Base-by-base conservation (phyloP, 2,888 invertebrate species). In the Eueremaeus valkanovi region DNA sequence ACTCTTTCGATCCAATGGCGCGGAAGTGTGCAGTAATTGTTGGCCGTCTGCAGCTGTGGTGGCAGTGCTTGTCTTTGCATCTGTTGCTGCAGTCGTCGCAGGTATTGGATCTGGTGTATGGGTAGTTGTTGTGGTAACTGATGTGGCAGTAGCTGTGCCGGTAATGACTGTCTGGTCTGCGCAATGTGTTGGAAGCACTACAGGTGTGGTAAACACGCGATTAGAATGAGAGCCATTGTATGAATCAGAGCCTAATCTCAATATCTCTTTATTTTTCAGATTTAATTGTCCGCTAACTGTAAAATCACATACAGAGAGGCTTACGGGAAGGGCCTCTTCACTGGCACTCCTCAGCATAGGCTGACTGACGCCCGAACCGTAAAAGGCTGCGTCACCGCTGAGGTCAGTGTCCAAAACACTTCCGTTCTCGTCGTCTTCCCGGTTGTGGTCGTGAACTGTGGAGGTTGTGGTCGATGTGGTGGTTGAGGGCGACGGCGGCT, bases 321-420 rank as follows among this genome's bases (percentile, higher is more conserved):
- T 78, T 42, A 78, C 78, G 13, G 79, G 78, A 42, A 80, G 75
- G 40, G 80, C 80, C 75, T 80, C 80, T 58, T 80, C 80, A 74
- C 80, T 80, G 8, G 80, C 80, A 78, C 80, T 80, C n/a, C 80
- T 79, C 33, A 80, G 76, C 61, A 80, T 76, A 58, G 77, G 79
- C 33, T 76, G 78, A 29, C 77, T 73, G 11, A 79, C 78, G 9
- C 75, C 75, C 11, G 75, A 75, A 13, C 29, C 68, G 33, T 66
- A 45, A 13, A 72, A 75, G 51, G 68, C 70, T 31, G 70, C 24
- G 51, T 75, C 75, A n/a, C 70, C 75, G 29, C 70, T 75, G 18
- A 75, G 72, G 33, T 75, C 75, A 51, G 75, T 51, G 70, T 75
- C 75, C 36, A 75, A 45, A 70, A 70, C 73, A 45, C 78, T 78